Percentiles rank a stretch among this genome's conserved stretches.
Evolutionary conservation across 2,888 invertebrate genomes (phyloP).

Genomic region (Limnephilus auricula): DNA sequence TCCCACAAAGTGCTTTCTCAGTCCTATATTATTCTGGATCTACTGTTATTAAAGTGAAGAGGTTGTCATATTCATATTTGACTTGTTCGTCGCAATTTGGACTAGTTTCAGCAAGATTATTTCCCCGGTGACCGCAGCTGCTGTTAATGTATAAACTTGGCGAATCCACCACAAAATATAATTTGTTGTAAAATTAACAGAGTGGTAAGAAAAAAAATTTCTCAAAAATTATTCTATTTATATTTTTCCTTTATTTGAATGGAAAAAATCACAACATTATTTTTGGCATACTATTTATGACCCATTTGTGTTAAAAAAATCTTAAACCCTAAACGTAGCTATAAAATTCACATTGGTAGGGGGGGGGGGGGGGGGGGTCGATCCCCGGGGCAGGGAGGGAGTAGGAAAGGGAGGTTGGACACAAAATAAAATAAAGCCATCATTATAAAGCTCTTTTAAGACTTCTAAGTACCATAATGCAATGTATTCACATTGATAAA

Average conservation of each 20-base stretch:
- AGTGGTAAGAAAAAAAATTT: not conserved
- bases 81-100: not conserved
- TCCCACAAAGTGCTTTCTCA: not conserved
- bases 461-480: no score
- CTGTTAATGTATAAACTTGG: not conserved
- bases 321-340: no score
- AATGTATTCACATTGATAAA: no score
- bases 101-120: not conserved
- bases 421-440: no score
- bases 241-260: not conserved
- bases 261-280: no score
- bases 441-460: no score
- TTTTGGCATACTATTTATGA: no score
- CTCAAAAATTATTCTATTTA: not conserved
- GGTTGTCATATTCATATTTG: not conserved
- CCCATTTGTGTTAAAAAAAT: no score
- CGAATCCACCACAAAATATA: not conserved
- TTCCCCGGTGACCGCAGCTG: not conserved
- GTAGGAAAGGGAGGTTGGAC: no score
- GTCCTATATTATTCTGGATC: not conserved
- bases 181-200: not conserved
- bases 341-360: no score
- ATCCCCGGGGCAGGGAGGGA: no score
- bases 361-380: no score
- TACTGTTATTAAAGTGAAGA: not conserved